Percentiles rank a stretch among this genome's conserved stretches.
phyloP scores from a whole-genome alignment of 2,113 vertebrate species.

The Ranitomeya imitator region DNA sequence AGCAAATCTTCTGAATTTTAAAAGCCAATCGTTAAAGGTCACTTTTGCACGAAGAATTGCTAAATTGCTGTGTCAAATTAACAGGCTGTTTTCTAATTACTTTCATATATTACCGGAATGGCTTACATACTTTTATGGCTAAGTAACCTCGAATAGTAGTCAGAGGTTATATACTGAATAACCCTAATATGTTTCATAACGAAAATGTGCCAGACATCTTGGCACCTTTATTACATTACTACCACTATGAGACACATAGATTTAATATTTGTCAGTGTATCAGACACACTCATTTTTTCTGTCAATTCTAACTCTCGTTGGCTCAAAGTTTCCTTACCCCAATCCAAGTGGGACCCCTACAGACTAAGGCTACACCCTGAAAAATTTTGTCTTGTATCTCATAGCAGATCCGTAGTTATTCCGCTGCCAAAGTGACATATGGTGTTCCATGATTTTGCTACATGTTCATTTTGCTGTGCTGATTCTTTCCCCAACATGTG shows the following conservation, averaged over 20 bases:
- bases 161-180: conserved; percentile 5
- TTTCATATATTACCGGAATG: conserved; percentile 13
- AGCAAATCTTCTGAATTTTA: conserved; percentile 42
- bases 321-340: too few relatives aligned
- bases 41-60: conserved; percentile 34
- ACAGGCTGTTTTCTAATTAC: conserved; percentile 36
- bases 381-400: too few relatives aligned
- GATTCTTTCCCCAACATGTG: too few relatives aligned
- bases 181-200: neutral
- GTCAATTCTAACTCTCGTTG: too few relatives aligned
- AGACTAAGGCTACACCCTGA: too few relatives aligned
- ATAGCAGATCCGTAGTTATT: too few relatives aligned
- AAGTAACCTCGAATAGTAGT: conserved; percentile 26
- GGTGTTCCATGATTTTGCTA: too few relatives aligned
- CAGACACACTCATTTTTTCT: too few relatives aligned
- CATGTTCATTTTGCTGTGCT: too few relatives aligned
- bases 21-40: conserved; percentile 43
- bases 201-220: neutral
- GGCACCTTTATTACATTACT: neutral
- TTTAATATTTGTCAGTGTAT: neutral
- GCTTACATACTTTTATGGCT: conserved; percentile 17
- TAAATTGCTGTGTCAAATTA: conserved; percentile 37
- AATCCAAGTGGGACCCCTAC: too few relatives aligned
- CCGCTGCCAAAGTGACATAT: too few relatives aligned
- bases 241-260: neutral